Evolutionary conservation across 1,140 invertebrate genomes (phyloP), one percentile per base, ranked within the genome.

Genomic region (Elymnias hypermnestra): DNA sequence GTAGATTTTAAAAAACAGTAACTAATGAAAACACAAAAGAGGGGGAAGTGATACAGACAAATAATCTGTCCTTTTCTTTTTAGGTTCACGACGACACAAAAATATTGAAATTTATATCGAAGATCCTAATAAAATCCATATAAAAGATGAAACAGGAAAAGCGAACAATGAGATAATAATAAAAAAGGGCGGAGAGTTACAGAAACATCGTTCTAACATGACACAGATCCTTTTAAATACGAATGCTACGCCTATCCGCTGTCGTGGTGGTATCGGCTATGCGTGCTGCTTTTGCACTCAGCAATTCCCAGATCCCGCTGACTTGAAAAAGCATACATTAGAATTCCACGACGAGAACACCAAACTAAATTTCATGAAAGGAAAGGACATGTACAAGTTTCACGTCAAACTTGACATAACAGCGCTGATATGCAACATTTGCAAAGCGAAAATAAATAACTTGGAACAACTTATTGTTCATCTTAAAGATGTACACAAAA

Each of bases 141-240:
- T 23, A n/a, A 3, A 26, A 48, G 29, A 38, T n/a, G 10, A 46
- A 6, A 1, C 8, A 43, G 31, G 29, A 46, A 36, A 9, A 13
- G 25, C 7, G 28, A 36, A 21, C 33, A 15, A 21, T n/a, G 33
- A 36, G 7, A 19, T 19, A 36, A 36, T 36, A 14, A 9, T 9
- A 5, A 36, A 45, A 45, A 15, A 49, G 12, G 52, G 51, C 13
- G 55, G 63, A 33, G 64, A 69, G 29, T 54, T 74, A 36, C 54
- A 67, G 10, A 65, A 72, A 23, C 75, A 79, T 28, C 51, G 60
- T 8, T 63, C 53, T 2, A 81, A 81, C 23, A 55, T 76, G 18
- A 54, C 61, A 22, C 63, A 69, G 15, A 62, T 79, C 7, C 39
- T 83, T 9, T 41, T 57, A 14, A 72, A 53, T 31, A 67, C 75